Percentiles rank a stretch among this genome's conserved stretches.
Conservation (phyloP, 1,140 invertebrate genomes). For the Ostrea denselamellosa region DNA sequence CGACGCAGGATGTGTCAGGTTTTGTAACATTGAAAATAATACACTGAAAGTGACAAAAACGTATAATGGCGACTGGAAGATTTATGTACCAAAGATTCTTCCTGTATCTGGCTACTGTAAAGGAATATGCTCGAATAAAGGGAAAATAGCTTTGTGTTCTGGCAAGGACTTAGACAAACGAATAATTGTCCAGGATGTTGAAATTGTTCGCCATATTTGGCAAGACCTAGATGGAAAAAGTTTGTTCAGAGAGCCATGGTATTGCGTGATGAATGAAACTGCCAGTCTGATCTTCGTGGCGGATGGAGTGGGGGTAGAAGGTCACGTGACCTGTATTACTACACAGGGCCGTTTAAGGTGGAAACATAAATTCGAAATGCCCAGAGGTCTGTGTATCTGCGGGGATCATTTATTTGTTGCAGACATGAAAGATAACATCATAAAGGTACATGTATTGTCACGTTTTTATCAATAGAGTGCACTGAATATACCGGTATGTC, state of each 20-base stretch:
- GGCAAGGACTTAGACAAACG: constrained; percentile 51
- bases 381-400: constrained; percentile 44
- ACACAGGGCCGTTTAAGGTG: constrained; percentile 34
- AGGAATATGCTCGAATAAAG: constrained; percentile 42
- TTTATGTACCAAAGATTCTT: constrained; percentile 40
- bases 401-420: constrained; percentile 49
- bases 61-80: constrained; percentile 51
- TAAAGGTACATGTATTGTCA: constrained; percentile 36
- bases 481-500: neutral
- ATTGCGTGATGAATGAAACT: constrained; percentile 37
- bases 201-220: constrained; percentile 47
- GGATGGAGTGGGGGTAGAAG: constrained; percentile 36
- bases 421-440: constrained; percentile 45
- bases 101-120: constrained; percentile 12
- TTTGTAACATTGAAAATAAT: constrained; percentile 30
- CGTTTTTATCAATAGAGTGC: neutral
- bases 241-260: constrained; percentile 49
- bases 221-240: constrained; percentile 14
- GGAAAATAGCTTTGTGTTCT: constrained; percentile 45
- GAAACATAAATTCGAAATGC: constrained; percentile 46
- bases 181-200: constrained; percentile 34
- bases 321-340: constrained; percentile 44
- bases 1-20: constrained; percentile 27
- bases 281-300: neutral
- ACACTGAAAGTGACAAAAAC: constrained; percentile 42